Evolutionary conservation across 2,888 invertebrate genomes (phyloP), one percentile per base, ranked within the genome.

Genomic region (Gymnocheta viridis): DNA sequence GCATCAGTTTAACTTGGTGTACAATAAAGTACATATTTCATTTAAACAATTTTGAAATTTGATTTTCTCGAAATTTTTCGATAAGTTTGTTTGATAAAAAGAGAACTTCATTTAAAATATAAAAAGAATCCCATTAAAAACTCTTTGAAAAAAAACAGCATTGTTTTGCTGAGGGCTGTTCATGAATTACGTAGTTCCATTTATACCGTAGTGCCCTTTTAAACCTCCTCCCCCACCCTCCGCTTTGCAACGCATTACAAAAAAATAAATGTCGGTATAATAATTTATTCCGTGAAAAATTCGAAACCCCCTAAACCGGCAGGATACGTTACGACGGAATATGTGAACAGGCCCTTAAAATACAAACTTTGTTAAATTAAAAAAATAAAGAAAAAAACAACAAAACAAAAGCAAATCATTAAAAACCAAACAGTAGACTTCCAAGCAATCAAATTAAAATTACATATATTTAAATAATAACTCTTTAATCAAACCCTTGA

Each of bases 81-180:
- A 56, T 24, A 14, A 47, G 27, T 54, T 51, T 60, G 35, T 12
- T 51, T 24, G 5, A 54, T 27, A 12, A 6, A 41, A 54, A 62
- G 12, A 47, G 41, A n/a, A 41, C 3, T 35, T 51, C 24, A 27
- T 54, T 41, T 58, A 49, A n/a, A 72, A 62, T 24, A n/a, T 58
- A 67, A 49, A 17, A n/a, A 70, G 44, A 29, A n/a, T n/a, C n/a
- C 38, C 29, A 62, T 62, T 10, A 7, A 54, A 54, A 12, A 24
- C 24, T 24, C 24, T 24, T 27, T 12, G 12, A 67, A 67, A 74
- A 67, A 41, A 72, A 72, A 82, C 76, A 82, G 77, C 77, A 77
- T 72, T 66, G 32, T 82, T 72, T 29, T 41, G 77, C 49, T n/a
- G n/a, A n/a, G n/a, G n/a, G n/a, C n/a, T n/a, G n/a, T n/a, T n/a